These are phyloP conservation scores for Rhea pennata DNA, from an alignment of 2,113 vertebrate species.

Conservation along the genomic window DNA sequence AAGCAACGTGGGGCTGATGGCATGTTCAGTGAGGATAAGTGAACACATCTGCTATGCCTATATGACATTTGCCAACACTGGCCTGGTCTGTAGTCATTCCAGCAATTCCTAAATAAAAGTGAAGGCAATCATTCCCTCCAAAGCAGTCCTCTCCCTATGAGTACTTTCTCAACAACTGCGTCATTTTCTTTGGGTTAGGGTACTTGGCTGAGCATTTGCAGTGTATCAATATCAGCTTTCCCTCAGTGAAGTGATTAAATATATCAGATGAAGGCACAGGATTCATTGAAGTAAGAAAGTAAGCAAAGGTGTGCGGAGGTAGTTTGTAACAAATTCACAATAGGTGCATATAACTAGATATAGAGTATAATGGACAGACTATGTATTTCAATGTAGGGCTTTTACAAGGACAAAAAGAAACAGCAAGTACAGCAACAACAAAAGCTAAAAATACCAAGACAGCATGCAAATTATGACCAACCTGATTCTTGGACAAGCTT, in stretches of 20 bases:
- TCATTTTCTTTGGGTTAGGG: background rate
- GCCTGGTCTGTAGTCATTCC: background rate
- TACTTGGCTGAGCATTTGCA: background rate
- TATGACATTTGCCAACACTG: background rate
- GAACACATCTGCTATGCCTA: background rate
- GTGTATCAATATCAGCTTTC: background rate
- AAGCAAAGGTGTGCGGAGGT: background rate
- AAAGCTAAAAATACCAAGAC: background rate
- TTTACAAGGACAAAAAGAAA: background rate
- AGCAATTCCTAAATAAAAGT: background rate
- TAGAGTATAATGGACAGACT: background rate
- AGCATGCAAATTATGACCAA: background rate
- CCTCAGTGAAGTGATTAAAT: background rate
- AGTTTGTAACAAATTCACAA: background rate
- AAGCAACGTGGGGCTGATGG: background rate
- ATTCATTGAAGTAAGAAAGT: background rate
- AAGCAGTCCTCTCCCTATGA: background rate
- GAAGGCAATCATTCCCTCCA: background rate
- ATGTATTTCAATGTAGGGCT: background rate
- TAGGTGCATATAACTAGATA: background rate
- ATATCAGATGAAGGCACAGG: background rate
- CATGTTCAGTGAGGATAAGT: accelerated
- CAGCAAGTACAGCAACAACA: background rate
- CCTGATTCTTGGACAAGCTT: background rate
- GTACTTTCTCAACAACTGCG: background rate